A percentile compares a stretch with the other conserved stretches of the same genome.
Conservation (phyloP, 2,797 vertebrate genomes). For the Pangasius larnaudii region DNA sequence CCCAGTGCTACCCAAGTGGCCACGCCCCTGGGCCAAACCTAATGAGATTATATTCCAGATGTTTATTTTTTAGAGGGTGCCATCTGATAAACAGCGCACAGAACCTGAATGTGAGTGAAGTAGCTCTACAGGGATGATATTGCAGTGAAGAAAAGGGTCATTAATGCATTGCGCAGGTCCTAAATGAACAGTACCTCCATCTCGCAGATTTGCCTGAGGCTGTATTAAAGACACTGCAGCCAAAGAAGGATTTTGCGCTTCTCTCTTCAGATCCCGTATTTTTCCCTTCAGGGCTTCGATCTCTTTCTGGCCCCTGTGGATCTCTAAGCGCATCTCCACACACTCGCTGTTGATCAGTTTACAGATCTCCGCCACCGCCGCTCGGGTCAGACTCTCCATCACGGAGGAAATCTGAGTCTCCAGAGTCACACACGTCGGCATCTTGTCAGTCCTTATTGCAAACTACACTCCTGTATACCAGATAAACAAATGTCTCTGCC, state of each 20-base stretch:
- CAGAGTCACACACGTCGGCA: slow-evolving; percentile 32
- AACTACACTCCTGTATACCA: too few relatives aligned
- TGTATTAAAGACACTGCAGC: not conserved
- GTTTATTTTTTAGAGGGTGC: not conserved
- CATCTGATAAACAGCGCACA: not conserved
- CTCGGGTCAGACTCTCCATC: slow-evolving; percentile 50
- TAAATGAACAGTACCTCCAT: slow-evolving; percentile 5
- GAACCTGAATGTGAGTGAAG: not conserved
- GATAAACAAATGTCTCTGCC: not conserved
- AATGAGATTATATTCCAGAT: not conserved
- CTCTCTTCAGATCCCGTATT: slow-evolving; percentile 42
- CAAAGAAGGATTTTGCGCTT: not conserved
- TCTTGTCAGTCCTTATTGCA: not conserved
- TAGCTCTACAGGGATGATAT: not conserved
- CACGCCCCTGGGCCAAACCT: not conserved
- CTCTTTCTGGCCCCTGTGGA: slow-evolving; percentile 51
- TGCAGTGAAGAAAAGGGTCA: not conserved
- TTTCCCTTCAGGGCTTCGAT: slow-evolving; percentile 47
- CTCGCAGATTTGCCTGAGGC: not conserved
- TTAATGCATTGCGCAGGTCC: not conserved
- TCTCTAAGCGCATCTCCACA: slow-evolving; percentile 50
- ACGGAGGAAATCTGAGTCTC: slow-evolving; percentile 52
- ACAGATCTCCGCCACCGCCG: slow-evolving; percentile 54
- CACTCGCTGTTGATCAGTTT: slow-evolving; percentile 46
- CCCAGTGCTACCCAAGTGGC: not conserved